Base-by-base conservation (phyloP, 2,113 vertebrate species). In the Carettochelys insculpta region DNA sequence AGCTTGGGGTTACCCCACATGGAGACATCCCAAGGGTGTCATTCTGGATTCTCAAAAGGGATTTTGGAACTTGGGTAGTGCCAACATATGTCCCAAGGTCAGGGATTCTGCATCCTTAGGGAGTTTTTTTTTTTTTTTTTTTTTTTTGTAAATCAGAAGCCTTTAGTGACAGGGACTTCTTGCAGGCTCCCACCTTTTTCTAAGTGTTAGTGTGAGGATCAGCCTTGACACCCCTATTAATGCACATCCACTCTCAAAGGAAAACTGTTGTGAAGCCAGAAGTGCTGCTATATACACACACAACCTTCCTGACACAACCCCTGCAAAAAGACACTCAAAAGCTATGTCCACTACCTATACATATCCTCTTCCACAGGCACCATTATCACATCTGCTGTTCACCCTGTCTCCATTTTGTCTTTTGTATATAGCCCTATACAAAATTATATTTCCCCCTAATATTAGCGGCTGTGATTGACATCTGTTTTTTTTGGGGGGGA, bases 351-450 rank as follows among this genome's bases (percentile, higher is more conserved):
- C 12, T 4, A 51, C 47, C 75, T 88, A 77, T 43, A 41, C 38
- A 86, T n/a, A 24, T 84, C 27, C 0, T 0, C 53, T 54, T 54
- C 53, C 53, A 54, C 53, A 54, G 53, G 25, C 53, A 54, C 8
- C 34, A 65, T 65, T 65, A 65, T 75, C 79, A 84, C 78, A 85
- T 13, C n/a, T 29, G 52, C 83, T 1, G 8, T 53, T 38, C 17
- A 61, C 31, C 78, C 54, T 54, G 25, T 17, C 65, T 85, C 27
- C 5, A 11, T 90, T 81, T 82, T 58, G 41, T 86, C 9, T 77
- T 87, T 53, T 11, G 8, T 34, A 54, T 81, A 83, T 61, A 95
- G 77, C 75, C 13, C 11, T 25, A 41, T 52, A 84, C 4, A 90
- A 80, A n/a, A 16, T n/a, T 38, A 8, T 81, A 54, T 93, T 91